Evolutionary conservation across 2,113 vertebrate species (phyloP).

Genomic region (Columbina picui): DNA sequence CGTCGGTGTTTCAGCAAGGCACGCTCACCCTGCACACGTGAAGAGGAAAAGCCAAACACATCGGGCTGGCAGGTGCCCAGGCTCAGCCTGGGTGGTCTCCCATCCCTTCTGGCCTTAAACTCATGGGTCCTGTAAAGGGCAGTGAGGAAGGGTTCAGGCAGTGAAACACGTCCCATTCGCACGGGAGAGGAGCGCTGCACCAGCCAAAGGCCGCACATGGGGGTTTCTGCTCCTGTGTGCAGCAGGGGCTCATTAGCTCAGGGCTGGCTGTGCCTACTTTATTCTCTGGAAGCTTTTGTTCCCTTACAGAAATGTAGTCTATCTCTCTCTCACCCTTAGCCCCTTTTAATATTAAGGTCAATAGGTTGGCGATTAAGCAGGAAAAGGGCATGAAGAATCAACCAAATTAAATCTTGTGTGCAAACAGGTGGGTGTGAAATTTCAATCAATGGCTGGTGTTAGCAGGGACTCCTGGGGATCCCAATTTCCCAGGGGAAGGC

Average conservation of each 20-base stretch:
- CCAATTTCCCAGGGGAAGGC: constrained; percentile 12
- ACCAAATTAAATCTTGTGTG: constrained; percentile 57
- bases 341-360: constrained; percentile 58
- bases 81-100: background rate
- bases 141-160: background rate
- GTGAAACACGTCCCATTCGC: background rate
- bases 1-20: background rate
- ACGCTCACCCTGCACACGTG: background rate
- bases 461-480: background rate
- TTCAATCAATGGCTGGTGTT: constrained; percentile 9
- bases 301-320: background rate
- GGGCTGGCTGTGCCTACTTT: constrained; percentile 7
- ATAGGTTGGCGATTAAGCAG: constrained; percentile 58
- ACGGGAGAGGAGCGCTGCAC: background rate
- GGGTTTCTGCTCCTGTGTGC: background rate
- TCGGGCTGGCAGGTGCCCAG: background rate
- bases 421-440: constrained; percentile 61
- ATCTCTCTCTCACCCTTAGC: background rate
- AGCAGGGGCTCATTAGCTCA: background rate
- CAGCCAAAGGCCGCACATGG: background rate
- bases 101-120: background rate
- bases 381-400: constrained; percentile 59
- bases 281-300: constrained; percentile 38
- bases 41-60: fast-evolving
- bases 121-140: background rate